Conservation (phyloP, 2,113 vertebrate species). For the Oncorhynchus clarkii region DNA sequence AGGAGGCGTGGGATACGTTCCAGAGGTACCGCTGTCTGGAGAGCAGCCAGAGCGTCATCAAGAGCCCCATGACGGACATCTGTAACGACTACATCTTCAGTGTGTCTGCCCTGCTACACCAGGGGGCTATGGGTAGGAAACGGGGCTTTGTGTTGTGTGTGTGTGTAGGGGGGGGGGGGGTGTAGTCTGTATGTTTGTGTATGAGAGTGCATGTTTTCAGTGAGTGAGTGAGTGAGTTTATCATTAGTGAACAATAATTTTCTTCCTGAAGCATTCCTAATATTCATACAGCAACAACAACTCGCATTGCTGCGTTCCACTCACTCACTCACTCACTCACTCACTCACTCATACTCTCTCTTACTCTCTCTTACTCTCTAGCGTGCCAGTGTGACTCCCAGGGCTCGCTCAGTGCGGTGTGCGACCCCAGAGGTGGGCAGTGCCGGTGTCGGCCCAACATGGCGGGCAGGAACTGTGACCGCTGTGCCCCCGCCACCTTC, state of each 20-base stretch:
- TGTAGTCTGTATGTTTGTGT: not conserved
- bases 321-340: not conserved
- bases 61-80: conserved; percentile 90
- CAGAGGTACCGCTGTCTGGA: conserved; percentile 94
- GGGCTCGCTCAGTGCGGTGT: conserved; percentile 88
- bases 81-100: conserved; percentile 93
- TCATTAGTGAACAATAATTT: not conserved
- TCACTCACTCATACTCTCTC: not conserved
- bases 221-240: too few relatives aligned
- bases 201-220: not conserved
- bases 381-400: conserved; percentile 90
- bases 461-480: conserved; percentile 84
- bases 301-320: too few relatives aligned
- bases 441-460: conserved; percentile 89
- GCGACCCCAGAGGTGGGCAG: conserved; percentile 85
- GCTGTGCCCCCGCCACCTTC: conserved; percentile 85
- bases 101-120: conserved; percentile 88
- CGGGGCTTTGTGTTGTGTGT: not conserved
- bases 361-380: conserved; percentile 45
- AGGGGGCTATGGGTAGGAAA: conserved; percentile 81
- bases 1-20: conserved; percentile 91
- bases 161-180: not conserved
- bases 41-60: conserved; percentile 90
- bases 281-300: not conserved
- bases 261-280: not conserved